Evolutionary conservation across 2,113 vertebrate species (phyloP).

Genomic region (Protobothrops mucrosquamatus): DNA sequence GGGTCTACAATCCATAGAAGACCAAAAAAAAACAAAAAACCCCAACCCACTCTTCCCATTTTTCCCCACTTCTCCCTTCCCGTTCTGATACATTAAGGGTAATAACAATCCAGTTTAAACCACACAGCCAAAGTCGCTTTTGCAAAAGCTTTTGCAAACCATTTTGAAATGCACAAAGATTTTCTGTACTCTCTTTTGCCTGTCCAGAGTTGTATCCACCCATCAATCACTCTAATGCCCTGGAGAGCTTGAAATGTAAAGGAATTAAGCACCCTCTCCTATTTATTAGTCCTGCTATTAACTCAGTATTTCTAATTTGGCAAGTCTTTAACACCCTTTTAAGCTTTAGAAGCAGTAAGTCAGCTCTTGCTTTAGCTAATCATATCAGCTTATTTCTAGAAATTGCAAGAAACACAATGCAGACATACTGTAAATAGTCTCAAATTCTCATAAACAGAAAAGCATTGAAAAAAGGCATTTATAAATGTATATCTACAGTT

Average conservation of each 20-base stretch:
- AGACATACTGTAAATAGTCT: slow-evolving; percentile 12
- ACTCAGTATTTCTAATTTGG: slow-evolving; percentile 59
- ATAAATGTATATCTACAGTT: accelerated
- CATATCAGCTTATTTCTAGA: slow-evolving; percentile 67
- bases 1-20: slow-evolving; percentile 5
- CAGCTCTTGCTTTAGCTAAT: slow-evolving; percentile 63
- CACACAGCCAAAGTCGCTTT: slow-evolving; percentile 10
- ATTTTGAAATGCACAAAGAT: slow-evolving; percentile 8
- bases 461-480: neutral
- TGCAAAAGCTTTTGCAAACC: slow-evolving; percentile 14
- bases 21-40: slow-evolving; percentile 1
- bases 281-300: slow-evolving; percentile 58
- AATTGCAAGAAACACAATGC: slow-evolving; percentile 59
- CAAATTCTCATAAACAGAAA: neutral
- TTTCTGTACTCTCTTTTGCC: slow-evolving; percentile 9
- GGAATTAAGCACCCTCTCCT: slow-evolving; percentile 47
- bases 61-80: slow-evolving; percentile 7
- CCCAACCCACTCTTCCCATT: neutral
- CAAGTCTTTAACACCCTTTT: slow-evolving; percentile 71
- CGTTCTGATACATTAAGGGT: slow-evolving; percentile 29
- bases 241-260: slow-evolving; percentile 10
- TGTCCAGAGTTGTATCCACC: slow-evolving; percentile 24
- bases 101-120: slow-evolving; percentile 20
- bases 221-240: slow-evolving; percentile 32
- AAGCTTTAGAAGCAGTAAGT: slow-evolving; percentile 69